phyloP scores from a whole-genome alignment of 2,113 vertebrate genomes.

The Leucopsar rothschildi region DNA sequence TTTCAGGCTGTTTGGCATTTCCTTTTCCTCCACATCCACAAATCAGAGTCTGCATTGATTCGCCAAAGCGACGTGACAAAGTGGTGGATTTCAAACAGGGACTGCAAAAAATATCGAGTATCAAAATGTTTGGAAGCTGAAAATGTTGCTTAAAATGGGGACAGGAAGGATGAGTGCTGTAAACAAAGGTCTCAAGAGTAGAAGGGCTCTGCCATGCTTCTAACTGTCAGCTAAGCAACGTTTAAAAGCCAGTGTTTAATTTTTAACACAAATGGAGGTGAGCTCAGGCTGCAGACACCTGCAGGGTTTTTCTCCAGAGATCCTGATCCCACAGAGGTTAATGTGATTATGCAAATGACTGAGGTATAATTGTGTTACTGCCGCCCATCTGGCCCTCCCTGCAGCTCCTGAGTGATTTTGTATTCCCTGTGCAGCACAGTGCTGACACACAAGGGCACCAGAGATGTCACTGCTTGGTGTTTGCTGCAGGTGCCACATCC shows the following conservation, averaged over 20 bases:
- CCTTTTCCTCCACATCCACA: background rate
- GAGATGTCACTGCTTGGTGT: background rate
- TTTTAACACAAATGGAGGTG: background rate
- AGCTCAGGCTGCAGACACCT: constrained; percentile 26
- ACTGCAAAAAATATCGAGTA: background rate
- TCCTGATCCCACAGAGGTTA: constrained; percentile 1
- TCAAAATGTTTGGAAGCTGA: background rate
- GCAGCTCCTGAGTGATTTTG: background rate
- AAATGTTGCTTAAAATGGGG: background rate
- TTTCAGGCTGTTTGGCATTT: background rate
- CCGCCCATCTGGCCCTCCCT: constrained; percentile 46
- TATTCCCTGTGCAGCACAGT: background rate
- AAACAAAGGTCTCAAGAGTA: background rate
- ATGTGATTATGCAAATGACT: constrained; percentile 43
- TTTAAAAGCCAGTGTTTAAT: constrained; percentile 3
- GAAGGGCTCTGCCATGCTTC: background rate
- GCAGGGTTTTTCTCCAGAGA: constrained; percentile 38
- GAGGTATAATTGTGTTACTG: constrained; percentile 30
- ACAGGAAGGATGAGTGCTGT: background rate
- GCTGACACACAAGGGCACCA: background rate
- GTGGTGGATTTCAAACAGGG: background rate
- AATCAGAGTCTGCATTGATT: background rate
- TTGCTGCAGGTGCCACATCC: background rate
- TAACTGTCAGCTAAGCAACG: background rate
- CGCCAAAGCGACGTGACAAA: background rate